Conservation (phyloP, 2,888 invertebrate genomes). For the Eupeodes luniger region DNA sequence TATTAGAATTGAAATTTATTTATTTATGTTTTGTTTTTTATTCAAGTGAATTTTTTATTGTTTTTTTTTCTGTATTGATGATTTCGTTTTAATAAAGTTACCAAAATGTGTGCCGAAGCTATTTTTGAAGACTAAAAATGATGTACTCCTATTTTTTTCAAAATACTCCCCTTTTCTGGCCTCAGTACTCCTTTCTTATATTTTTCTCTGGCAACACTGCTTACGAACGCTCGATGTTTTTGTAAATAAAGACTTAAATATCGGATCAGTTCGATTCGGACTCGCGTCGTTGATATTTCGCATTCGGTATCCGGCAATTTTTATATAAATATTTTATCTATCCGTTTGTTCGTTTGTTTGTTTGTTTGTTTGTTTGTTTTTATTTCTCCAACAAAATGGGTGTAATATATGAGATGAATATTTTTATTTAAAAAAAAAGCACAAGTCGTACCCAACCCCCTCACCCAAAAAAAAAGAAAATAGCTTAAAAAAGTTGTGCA, state of each 20-base stretch:
- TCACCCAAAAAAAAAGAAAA: background rate
- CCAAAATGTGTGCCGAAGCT: too few species aligned
- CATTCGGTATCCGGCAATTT: slow-evolving; percentile 25
- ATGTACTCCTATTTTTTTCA: too few species aligned
- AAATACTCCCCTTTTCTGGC: too few species aligned
- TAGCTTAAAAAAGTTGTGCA: slow-evolving; percentile 58
- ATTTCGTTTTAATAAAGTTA: too few species aligned
- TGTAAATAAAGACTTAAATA: slow-evolving; percentile 59
- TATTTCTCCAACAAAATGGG: slow-evolving; percentile 55
- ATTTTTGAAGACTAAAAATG: too few species aligned
- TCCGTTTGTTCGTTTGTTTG: slow-evolving; percentile 7
- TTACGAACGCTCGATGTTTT: slow-evolving; percentile 19
- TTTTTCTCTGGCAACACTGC: too few species aligned
- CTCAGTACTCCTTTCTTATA: too few species aligned
- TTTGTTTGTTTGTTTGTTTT: slow-evolving; percentile 38
- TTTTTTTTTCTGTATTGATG: too few species aligned
- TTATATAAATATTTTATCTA: slow-evolving; percentile 22
- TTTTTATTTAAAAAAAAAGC: slow-evolving; percentile 42
- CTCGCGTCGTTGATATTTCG: slow-evolving; percentile 69
- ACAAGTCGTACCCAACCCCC: slow-evolving; percentile 47
- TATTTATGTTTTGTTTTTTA: too few species aligned
- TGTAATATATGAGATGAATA: slow-evolving; percentile 61
- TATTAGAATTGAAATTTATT: too few species aligned
- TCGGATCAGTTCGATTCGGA: slow-evolving; percentile 70
- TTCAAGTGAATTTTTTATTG: too few species aligned